Evolutionary conservation across 2,113 vertebrate genomes (phyloP), one percentile per base, ranked within the genome.

Genomic region (Eulemur macaco): DNA sequence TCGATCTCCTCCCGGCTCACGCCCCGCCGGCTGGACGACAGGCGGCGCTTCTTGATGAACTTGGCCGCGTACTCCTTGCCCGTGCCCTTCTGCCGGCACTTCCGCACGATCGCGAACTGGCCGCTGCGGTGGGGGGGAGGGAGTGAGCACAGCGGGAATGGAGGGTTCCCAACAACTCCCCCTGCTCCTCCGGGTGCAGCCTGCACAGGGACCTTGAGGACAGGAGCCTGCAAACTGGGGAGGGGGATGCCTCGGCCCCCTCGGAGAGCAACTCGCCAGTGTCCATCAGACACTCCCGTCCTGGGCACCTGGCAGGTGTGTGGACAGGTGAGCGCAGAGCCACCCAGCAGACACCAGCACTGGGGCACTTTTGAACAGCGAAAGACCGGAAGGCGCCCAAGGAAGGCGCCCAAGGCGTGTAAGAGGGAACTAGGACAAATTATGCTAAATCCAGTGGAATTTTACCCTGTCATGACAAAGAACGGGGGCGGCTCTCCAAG

Each of bases 1-100:
- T 99, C 99, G 0, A 99, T 99, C 99, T 99, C 99, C 97, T 99
- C 99, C 0, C 99, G 98, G 98, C 99, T 99, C 97, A 99, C 99
- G 0, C 99, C 99, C 0, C 99, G 98, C 6, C 99, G 99, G 98
- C 99, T 99, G 68, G 99, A 99, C 0, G 99, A 99, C 89, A 99
- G 98, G 1, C 99, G 99, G 0, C 99, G 99, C 98, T 99, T 99
- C 98, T 99, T 99, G 98, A 99, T 99, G 98, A 99, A 99, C 92
- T 99, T 99, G 89, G 99, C 99, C 0, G 99, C 99, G 0, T 99
- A 99, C 39, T 99, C 99, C 13, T 98, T 60, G 0, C 98, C 98
- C 0, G 99, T 98, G 83, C 98, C 98, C 97, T 99, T 99, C 98
- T 99, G 99, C 29, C 99, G 99, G 96, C 99, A 99, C 94, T 99